Base-by-base conservation (phyloP, 2,888 invertebrate genomes). In the Hydraecia micacea region DNA sequence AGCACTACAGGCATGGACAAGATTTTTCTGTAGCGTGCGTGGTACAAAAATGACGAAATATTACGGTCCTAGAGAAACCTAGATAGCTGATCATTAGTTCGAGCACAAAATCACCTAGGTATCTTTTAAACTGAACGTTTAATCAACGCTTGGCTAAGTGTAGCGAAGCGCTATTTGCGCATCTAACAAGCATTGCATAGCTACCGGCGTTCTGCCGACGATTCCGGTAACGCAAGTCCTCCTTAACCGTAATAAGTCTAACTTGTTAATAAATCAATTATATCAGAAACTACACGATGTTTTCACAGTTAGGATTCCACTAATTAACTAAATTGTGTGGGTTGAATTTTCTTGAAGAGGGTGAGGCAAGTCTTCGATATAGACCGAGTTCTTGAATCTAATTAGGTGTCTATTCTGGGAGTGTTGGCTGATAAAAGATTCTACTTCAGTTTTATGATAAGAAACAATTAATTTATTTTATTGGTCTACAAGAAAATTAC, bases 171-270 rank as follows among this genome's bases (percentile, higher is more conserved):
- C 21, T 76, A 83, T 85, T 82, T 85, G 76, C 68, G 66, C 68
- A 72, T 80, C 77, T 81, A 84, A 80, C 77, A 73, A 86, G 77
- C 71, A 81, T 77, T 86, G 84, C 87, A 80, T 84, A 62, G 71
- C 78, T 69, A 65, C 74, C 72, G 68, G 49, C 36, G 79, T 82
- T 86, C 77, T 77, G 76, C 73, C 62, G 68, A 65, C 77, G 77
- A 87, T 77, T 86, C 82, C 82, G 80, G 82, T 80, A 87, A 79
- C 73, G 75, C 81, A 79, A 81, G 79, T 74, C 74, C 77, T 81
- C 72, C 76, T 83, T 83, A 79, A 81, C 79, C 75, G 81, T 71
- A 77, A 79, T 85, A 73, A 78, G 75, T 77, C 32, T 39, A 58
- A 82, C 71, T 73, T 58, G 63, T 63, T 77, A 73, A 76, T 87